Conservation (phyloP, 2,113 vertebrate species). For the Phaethon lepturus region DNA sequence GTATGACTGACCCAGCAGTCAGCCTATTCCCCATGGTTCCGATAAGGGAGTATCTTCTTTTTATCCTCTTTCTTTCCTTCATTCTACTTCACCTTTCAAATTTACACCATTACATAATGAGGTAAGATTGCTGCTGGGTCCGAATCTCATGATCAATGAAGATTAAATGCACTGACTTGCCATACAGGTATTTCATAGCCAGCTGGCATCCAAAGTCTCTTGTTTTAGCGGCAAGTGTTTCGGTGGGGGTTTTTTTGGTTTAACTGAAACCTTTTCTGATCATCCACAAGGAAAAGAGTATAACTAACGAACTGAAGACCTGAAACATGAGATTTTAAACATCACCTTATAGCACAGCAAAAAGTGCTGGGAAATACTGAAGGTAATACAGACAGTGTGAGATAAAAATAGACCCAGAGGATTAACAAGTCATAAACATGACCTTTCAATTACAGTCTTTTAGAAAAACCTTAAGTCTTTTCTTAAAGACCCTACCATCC, state of each 20-base stretch:
- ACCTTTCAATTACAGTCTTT: background rate
- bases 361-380: background rate
- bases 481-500: background rate
- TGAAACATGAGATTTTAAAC: background rate
- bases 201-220: background rate
- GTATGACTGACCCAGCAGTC: background rate
- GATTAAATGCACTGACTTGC: background rate
- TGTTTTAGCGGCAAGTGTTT: background rate
- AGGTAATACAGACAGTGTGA: background rate
- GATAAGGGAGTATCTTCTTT: background rate
- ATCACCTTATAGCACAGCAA: background rate
- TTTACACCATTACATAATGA: background rate
- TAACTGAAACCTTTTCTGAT: background rate
- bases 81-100: background rate
- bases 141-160: background rate
- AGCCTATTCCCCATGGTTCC: background rate
- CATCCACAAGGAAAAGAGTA: background rate
- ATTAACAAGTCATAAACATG: background rate
- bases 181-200: background rate
- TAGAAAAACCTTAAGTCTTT: background rate
- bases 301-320: background rate
- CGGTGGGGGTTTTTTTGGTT: background rate
- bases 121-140: background rate
- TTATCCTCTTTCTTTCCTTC: background rate
- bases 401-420: background rate